Base-by-base conservation (phyloP, 2,113 vertebrate genomes). In the Dicerorhinus sumatrensis region DNA sequence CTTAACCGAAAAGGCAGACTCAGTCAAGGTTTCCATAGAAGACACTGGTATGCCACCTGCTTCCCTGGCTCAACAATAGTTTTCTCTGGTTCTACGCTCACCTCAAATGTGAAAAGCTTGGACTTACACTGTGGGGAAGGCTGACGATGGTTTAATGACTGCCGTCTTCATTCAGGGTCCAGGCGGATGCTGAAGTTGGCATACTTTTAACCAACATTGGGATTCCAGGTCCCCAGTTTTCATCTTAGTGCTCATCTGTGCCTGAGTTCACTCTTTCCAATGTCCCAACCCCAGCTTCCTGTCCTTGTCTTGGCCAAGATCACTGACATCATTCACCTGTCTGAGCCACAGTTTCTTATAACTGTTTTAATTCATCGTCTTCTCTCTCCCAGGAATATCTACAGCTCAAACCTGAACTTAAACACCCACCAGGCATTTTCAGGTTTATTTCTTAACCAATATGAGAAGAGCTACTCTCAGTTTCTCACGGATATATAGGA, bases 51-150 rank as follows among this genome's bases (percentile, higher is more conserved):
- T 0, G 33, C 51, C 20, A 6, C 1, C 0, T 2, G 29, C 54
- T 62, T 72, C n/a, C 56, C 81, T 4, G 2, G 20, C 4, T 12
- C 16, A 6, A 6, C 42, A 18, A 17, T 0, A n/a, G n/a, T 42
- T 63, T 39, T 42, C 89, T n/a, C 89, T 62, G 14, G 5, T 46
- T n/a, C n/a, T 48, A 8, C 5, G 2, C 20, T 56, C 46, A 36
- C 42, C 42, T 63, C 7, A 3, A 2, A 86, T 0, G 0, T 54
- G 17, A 51, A 14, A 18, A 12, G n/a, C 29, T 1, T 33, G 42
- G 73, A 11, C 5, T 0, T 29, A 18, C n/a, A 1, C 2, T 2
- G 81, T 4, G 2, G 39, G 4, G 23, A 12, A 23, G 21, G 39
- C 31, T 8, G 31, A 16, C 1, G 25, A 11, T 6, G 4, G 12